phyloP scores from a whole-genome alignment of 2,113 vertebrate genomes.

The Petromus typicus region DNA sequence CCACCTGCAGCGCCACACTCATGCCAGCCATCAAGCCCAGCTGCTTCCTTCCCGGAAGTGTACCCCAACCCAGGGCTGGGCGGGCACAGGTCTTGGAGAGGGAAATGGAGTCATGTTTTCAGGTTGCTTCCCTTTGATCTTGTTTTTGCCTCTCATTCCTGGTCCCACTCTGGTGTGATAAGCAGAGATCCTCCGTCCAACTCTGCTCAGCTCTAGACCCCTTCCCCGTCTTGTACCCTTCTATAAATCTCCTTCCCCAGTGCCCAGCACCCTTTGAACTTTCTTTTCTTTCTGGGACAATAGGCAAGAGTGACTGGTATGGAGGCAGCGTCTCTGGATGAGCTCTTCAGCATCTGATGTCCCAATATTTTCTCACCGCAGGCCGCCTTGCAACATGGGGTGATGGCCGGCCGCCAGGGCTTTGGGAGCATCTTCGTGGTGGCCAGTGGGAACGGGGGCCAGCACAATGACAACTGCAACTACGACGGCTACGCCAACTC shows the following conservation, averaged over 20 bases:
- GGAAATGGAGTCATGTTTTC: not conserved
- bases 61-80: not conserved
- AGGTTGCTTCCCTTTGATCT: not conserved
- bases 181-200: not conserved
- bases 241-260: not conserved
- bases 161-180: not conserved
- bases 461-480: conserved; percentile 97
- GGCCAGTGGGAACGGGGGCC: conserved; percentile 97
- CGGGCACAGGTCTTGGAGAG: not conserved
- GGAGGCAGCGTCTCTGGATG: not conserved
- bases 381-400: conserved; percentile 97
- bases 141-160: not conserved
- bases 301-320: not conserved
- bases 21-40: not conserved
- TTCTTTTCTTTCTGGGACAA: not conserved
- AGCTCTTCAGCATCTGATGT: not conserved
- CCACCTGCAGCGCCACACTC: not conserved
- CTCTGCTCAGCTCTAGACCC: not conserved
- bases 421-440: conserved; percentile 99
- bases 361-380: conserved; percentile 68
- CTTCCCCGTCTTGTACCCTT: not conserved
- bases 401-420: conserved; percentile 94
- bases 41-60: not conserved
- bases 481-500: conserved; percentile 99
- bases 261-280: not conserved